Base-by-base conservation (phyloP, 2,888 invertebrate species). In the Sympetrum striolatum region DNA sequence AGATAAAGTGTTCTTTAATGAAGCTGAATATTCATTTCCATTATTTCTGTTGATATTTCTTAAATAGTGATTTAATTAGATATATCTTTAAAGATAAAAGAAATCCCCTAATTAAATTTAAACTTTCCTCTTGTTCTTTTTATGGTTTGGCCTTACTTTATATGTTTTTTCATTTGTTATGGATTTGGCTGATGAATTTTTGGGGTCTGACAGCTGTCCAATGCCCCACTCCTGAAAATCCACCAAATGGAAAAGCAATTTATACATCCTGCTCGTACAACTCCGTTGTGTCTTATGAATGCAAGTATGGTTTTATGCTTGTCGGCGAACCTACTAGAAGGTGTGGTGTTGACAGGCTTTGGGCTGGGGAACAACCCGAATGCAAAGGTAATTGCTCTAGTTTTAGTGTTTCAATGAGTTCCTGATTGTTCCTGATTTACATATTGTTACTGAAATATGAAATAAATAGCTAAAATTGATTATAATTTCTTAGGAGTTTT, bases 221-320 rank as follows among this genome's bases (percentile, higher is more conserved):
- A 94, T 99, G 99, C 94, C 96, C 97, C 64, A 96, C 97, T 80
- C 98, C 99, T 0, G 97, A 98, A 92, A 97, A 98, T 93, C 99
- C 99, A 0, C 95, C 96, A 90, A 97, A 98, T 94, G 99, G 99
- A 81, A 97, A 97, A 93, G 98, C 98, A 91, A 96, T 98, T 92
- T 99, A 97, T 94, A 97, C 98, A 0, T 98, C 98, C 80, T 96
- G 98, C 93, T 98, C 98, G 1, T 99, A 98, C 95, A 98, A 99
- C 94, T 98, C 99, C 0, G 97, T 98, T 91, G 98, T 99, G 37
- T 97, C 97, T 90, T 99, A 99, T 94, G 98, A 98, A 93, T 99
- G 99, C 95, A 97, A 98, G 93, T 98, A 98, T 93, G 99, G 99
- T 15, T 99, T 97, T 94, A 97, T 97, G 91, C 95, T 99, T 91